Evolutionary conservation across 2,797 vertebrate genomes (phyloP), one percentile per base, ranked within the genome.

Genomic region (Pangasius larnaudii): DNA sequence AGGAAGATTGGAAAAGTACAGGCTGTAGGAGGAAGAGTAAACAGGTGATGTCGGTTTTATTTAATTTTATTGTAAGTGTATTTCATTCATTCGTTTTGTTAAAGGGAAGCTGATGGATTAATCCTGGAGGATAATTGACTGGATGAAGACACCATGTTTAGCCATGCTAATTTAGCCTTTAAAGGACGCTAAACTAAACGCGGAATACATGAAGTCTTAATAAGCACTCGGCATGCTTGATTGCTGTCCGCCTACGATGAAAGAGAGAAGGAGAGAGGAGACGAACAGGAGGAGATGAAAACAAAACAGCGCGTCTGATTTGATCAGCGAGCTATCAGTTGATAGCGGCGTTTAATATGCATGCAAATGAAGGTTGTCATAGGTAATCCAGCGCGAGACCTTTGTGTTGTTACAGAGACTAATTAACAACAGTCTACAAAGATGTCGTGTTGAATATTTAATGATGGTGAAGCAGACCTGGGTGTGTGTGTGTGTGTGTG

Each of bases 391-490:
- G 90, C 89, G 87, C 89, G 91, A 92, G 95, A 94, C 93, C 93
- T 94, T 96, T 94, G 94, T 95, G 94, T 95, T 95, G 94, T 94
- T 87, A 82, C 92, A 88, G 93, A 93, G 94, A 92, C 95, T 96
- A 96, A 97, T 96, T 96, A 95, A 94, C 95, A 93, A 91, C 94
- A 93, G 95, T 95, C 95, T 94, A 93, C 95, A 94, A 96, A 96
- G 95, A 95, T 92, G 94, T 95, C 94, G 92, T 91, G 94, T 95
- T 96, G 96, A 95, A 96, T 97, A 95, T 96, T 97, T 96, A 96
- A 96, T 95, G 92, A 93, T 94, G 94, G 95, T 96, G 95, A 95
- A 95, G 91, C 75, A 88, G 90, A 89, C 90, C 85, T 93, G 94
- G 90, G 91, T 94, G 93, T 93, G 92, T 93, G 90, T 63, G 42